Evolutionary conservation across 2,888 invertebrate species (phyloP).

Genomic region (Eumacrocentrus americanus): DNA sequence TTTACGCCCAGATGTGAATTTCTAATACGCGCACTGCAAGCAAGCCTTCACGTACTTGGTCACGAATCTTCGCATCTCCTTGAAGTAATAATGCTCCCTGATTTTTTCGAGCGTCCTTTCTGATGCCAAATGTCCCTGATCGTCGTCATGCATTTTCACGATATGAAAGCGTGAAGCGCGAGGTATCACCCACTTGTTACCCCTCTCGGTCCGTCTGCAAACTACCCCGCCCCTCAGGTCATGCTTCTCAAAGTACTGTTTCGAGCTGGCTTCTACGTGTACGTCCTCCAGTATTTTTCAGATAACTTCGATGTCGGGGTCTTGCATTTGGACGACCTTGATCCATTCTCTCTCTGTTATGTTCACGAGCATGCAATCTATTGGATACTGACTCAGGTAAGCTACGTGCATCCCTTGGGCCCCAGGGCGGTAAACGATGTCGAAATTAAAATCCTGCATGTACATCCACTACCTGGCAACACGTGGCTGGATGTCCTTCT

Average conservation of each 20-base stretch:
- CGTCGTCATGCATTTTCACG: slow-evolving; percentile 52
- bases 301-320: slow-evolving; percentile 31
- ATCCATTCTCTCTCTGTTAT: slow-evolving; percentile 38
- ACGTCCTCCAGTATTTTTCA: slow-evolving; percentile 27
- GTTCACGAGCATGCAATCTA: slow-evolving; percentile 30
- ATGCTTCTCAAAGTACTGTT: slow-evolving; percentile 35
- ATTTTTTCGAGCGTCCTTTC: slow-evolving; percentile 49
- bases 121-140: slow-evolving; percentile 52
- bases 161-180: slow-evolving; percentile 44
- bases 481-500: slow-evolving; percentile 43
- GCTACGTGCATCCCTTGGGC: slow-evolving; percentile 37
- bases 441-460: slow-evolving; percentile 37
- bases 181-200: slow-evolving; percentile 49
- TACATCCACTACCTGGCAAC: slow-evolving; percentile 48
- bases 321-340: slow-evolving; percentile 35
- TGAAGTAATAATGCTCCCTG: slow-evolving; percentile 55
- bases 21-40: slow-evolving; percentile 53
- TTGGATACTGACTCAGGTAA: slow-evolving; percentile 38
- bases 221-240: slow-evolving; percentile 30
- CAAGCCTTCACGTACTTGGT: slow-evolving; percentile 55
- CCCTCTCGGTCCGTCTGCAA: slow-evolving; percentile 30
- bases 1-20: slow-evolving; percentile 37
- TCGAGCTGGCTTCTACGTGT: slow-evolving; percentile 14
- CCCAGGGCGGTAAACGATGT: slow-evolving; percentile 35
- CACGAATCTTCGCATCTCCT: slow-evolving; percentile 50